These are phyloP conservation scores for Pan troglodytes DNA, from an alignment of 2,113 vertebrate species.

Conservation along the genomic window NHGRI_mPanTro3-v2.1_pri NC_072408.2:21599001-21599500, in stretches of 20 bases:
- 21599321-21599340: constrained; percentile 24
- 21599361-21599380: neutral
- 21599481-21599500: neutral
- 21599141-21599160: neutral
- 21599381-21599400: constrained; percentile 7
- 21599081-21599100: neutral
- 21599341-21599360: neutral
- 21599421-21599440: neutral
- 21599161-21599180: neutral
- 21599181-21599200: neutral
- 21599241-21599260: neutral
- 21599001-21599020: neutral
- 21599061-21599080: neutral
- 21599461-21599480: neutral
- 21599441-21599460: constrained; percentile 22
- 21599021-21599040: constrained; percentile 8
- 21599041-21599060: neutral
- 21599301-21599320: neutral
- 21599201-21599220: neutral
- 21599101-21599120: neutral
- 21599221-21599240: neutral
- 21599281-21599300: neutral
- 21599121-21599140: constrained; percentile 12
- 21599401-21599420: constrained; percentile 31
- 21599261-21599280: neutral